Conservation (phyloP, 1,140 invertebrate species). For the Camponotus floridanus region DNA sequence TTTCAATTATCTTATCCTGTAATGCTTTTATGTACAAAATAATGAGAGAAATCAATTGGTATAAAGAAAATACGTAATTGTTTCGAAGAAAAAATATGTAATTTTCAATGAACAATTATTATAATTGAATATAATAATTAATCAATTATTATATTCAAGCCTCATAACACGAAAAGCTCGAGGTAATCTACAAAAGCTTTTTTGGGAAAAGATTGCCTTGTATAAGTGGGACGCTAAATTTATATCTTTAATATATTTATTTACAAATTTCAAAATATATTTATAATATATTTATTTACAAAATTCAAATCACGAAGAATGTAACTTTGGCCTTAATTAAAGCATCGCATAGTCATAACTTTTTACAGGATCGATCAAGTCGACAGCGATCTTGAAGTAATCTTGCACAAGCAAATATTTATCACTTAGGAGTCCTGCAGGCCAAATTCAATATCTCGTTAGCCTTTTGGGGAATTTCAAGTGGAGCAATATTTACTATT, state of each 20-base stretch:
- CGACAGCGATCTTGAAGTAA: neutral
- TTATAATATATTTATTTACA: neutral
- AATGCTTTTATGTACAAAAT: too few relatives aligned
- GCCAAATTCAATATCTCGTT: conserved; percentile 48
- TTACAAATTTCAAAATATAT: neutral
- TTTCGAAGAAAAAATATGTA: too few relatives aligned
- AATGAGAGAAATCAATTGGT: too few relatives aligned
- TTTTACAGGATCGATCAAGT: neutral
- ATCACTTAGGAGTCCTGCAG: neutral
- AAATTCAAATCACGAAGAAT: neutral
- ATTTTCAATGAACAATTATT: too few relatives aligned
- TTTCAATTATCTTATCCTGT: too few relatives aligned
- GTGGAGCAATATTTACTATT: conserved; percentile 55
- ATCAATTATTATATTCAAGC: too few relatives aligned
- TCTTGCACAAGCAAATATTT: conserved; percentile 1
- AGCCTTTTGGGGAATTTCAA: conserved; percentile 48
- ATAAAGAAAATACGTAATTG: too few relatives aligned
- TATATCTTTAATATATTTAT: neutral
- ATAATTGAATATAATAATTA: too few relatives aligned
- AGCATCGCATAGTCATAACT: too few relatives aligned
- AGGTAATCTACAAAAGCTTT: too few relatives aligned
- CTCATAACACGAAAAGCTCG: too few relatives aligned
- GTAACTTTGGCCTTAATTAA: neutral
- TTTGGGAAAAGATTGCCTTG: too few relatives aligned
- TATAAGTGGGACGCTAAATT: neutral